These are phyloP conservation scores for Darevskia mixta DNA, from an alignment of 2,797 vertebrate species.

Conservation along the genomic window DNA sequence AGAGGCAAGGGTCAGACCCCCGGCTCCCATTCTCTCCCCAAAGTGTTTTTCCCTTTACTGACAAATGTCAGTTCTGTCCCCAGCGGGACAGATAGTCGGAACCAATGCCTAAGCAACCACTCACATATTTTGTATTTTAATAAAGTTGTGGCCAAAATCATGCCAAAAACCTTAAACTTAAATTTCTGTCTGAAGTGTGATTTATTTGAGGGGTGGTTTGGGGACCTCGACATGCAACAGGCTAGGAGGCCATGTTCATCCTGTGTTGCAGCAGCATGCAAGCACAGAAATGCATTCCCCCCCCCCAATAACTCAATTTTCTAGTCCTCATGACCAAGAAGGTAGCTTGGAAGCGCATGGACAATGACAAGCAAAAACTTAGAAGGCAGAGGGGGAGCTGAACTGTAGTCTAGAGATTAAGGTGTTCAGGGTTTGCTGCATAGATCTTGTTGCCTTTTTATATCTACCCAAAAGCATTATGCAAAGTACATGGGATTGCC, in stretches of 20 bases:
- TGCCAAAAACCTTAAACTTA: no score
- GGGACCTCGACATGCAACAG: not conserved
- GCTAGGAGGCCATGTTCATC: not conserved
- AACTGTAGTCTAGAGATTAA: not conserved
- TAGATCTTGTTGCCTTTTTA: not conserved
- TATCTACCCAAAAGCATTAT: not conserved
- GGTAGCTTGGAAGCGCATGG: not conserved
- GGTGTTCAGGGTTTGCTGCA: not conserved
- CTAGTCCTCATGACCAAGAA: not conserved
- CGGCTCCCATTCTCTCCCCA: no score
- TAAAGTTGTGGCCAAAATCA: no score
- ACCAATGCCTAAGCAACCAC: no score
- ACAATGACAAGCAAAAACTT: not conserved
- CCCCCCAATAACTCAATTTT: not conserved
- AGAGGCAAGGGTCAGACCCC: no score
- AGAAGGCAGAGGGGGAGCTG: not conserved
- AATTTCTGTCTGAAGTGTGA: no score
- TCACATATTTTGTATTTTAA: no score
- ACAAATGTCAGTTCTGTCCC: no score
- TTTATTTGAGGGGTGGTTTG: no score
- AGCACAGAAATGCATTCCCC: not conserved
- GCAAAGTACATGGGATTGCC: not conserved
- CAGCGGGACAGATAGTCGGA: no score
- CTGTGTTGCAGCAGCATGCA: not conserved
- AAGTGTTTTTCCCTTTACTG: no score